Conservation (phyloP, 2,797 vertebrate genomes). For the Phoebastria nigripes region DNA sequence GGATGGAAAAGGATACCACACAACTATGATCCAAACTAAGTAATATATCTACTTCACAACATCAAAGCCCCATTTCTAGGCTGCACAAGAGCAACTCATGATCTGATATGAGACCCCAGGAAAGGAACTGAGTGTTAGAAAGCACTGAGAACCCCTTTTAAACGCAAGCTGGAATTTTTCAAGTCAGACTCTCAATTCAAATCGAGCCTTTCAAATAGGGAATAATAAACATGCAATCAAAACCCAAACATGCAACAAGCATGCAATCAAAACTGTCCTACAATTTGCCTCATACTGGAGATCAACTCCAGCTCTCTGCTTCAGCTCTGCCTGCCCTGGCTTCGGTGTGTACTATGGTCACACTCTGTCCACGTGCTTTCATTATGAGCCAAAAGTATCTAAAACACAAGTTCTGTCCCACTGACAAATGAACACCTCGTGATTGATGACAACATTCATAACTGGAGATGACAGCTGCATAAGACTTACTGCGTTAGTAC, state of each 20-base stretch:
- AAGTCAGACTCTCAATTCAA: neutral
- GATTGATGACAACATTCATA: neutral
- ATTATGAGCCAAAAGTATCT: neutral
- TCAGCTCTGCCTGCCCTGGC: neutral
- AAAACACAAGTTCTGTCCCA: neutral
- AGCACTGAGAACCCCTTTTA: neutral
- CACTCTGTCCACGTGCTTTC: neutral
- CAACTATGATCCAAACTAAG: neutral
- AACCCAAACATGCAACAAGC: neutral
- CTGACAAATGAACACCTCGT: neutral
- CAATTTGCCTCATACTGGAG: neutral
- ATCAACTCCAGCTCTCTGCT: neutral
- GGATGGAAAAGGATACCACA: neutral
- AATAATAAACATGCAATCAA: neutral
- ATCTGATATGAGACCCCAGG: neutral
- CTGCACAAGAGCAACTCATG: neutral
- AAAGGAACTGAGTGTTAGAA: neutral
- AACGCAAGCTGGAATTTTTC: neutral
- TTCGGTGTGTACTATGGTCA: fast-evolving
- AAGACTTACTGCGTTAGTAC: neutral
- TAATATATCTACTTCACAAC: neutral
- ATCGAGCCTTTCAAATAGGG: neutral
- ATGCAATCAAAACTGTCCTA: neutral
- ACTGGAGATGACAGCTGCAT: neutral
- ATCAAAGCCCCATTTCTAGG: neutral